Percentiles rank a stretch among this genome's conserved stretches.
These are phyloP conservation scores for Crotophaga sulcirostris DNA, from an alignment of 2,113 vertebrate species.

Conservation along the genomic window DNA sequence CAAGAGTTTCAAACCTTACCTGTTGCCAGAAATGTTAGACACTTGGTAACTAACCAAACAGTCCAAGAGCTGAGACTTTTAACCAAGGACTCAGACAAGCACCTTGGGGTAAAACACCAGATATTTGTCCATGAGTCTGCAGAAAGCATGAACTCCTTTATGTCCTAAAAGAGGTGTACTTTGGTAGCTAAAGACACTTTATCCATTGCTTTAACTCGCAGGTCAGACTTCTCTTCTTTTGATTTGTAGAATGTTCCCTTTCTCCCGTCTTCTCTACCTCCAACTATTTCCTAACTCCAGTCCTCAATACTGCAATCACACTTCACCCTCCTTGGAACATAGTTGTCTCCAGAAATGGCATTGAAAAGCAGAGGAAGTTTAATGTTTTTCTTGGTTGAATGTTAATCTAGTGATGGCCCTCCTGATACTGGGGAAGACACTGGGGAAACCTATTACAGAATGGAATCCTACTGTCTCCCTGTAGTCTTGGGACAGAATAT, in stretches of 20 bases:
- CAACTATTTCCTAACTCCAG: background rate
- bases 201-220: background rate
- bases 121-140: fast-evolving
- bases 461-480: background rate
- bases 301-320: background rate
- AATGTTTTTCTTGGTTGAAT: background rate
- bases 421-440: background rate
- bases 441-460: background rate
- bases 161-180: background rate
- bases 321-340: background rate
- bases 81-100: background rate
- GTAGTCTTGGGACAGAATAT: background rate
- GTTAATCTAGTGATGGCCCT: background rate
- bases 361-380: background rate
- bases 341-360: background rate
- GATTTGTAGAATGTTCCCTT: background rate
- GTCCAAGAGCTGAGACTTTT: background rate
- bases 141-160: background rate
- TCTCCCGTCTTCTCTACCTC: background rate
- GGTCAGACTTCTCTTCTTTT: background rate
- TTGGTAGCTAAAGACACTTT: background rate
- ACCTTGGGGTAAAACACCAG: background rate
- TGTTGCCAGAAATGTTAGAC: background rate
- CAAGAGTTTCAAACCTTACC: background rate
- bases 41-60: background rate